Evolutionary conservation across 2,113 vertebrate genomes (phyloP), one percentile per base, ranked within the genome.

Genomic region (Chitala chitala): DNA sequence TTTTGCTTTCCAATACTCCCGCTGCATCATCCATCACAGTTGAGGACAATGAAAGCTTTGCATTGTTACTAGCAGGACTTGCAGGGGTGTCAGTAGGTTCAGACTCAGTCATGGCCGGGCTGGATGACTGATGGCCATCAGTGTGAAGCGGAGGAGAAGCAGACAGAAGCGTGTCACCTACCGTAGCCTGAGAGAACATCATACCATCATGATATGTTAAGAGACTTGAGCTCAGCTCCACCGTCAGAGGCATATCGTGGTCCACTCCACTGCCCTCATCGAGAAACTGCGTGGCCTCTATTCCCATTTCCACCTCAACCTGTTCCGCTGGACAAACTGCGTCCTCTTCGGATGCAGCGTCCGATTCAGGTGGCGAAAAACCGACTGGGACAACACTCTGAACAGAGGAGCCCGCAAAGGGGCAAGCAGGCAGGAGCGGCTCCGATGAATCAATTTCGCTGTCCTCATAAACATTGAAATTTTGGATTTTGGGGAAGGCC

Each of bases 221-320:
- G 68, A 92, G 81, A 50, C 89, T 92, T 82, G 90, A 79, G 76
- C 90, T 90, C 56, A 92, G 80, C 48, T 86, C 83, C 78, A 84
- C 89, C 75, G 84, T 82, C 24, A 89, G 76, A 3, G 87, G 83
- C 54, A 86, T 8, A 8, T 36, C 82, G 58, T 83, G 81, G 6
- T 42, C 73, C 1, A 50, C 83, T 1, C 87, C 89, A 73, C 89
- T 89, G 31, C 88, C 86, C 0, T 82, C 90, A 63, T 91, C 90
- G 51, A 90, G 53, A 3, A 73, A 82, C 5, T 82, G 10, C 3
- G 86, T 83, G 0, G 76, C 42, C 13, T 86, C 83, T 0, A 82
- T 76, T 54, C 64, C 64, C 20, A 66, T 44, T 44, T 84, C 83
- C 1, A 84, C 59, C 53, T 85, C 85, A 22, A 86, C 8, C 78